A percentile compares a stretch with the other conserved stretches of the same genome.
phyloP scores from a whole-genome alignment of 2,113 vertebrate genomes.

The Sinosuthora webbiana region DNA sequence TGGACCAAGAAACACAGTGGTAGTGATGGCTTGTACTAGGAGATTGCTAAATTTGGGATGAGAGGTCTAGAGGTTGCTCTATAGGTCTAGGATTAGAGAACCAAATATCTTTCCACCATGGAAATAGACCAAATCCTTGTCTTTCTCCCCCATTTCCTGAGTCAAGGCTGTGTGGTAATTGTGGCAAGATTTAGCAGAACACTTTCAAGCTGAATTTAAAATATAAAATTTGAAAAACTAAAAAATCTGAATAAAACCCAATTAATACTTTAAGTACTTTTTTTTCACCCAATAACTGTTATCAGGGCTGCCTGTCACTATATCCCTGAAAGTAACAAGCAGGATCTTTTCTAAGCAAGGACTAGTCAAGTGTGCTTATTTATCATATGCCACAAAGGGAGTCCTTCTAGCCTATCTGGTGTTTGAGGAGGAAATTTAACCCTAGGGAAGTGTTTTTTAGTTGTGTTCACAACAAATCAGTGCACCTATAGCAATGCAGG shows the following conservation, averaged over 20 bases:
- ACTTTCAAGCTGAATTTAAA: neutral
- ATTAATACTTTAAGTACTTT: neutral
- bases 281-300: neutral
- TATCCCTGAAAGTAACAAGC: rapidly evolving
- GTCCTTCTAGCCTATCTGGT: neutral
- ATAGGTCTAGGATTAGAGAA: neutral
- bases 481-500: neutral
- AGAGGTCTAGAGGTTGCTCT: neutral
- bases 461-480: neutral
- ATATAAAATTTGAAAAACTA: neutral
- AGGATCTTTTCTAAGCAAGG: neutral
- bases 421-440: neutral
- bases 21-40: neutral
- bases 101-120: neutral
- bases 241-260: neutral
- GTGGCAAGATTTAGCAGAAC: neutral
- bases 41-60: neutral
- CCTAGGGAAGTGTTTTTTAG: neutral
- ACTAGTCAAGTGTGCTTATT: neutral
- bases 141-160: neutral
- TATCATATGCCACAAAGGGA: neutral
- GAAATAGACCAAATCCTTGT: neutral
- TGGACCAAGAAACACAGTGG: neutral
- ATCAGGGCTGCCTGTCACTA: neutral
- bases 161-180: neutral